Conservation (phyloP, 2,113 vertebrate species). For the Loxodonta africana region DNA sequence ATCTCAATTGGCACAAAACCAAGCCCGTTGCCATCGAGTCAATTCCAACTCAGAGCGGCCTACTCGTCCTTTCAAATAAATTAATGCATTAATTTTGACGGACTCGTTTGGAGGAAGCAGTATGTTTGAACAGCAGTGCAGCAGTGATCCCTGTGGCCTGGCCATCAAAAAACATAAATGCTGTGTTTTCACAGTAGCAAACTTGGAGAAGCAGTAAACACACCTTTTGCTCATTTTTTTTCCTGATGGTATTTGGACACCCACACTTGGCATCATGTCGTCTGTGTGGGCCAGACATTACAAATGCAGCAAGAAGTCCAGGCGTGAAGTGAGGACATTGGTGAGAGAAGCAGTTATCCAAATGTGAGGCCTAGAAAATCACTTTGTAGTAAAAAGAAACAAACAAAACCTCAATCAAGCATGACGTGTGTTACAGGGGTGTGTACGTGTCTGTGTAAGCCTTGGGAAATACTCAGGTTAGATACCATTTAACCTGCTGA, state of each 20-base stretch:
- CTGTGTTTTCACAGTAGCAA: background rate
- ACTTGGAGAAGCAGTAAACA: background rate
- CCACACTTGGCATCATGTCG: background rate
- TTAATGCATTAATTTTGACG: background rate
- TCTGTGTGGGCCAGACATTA: background rate
- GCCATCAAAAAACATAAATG: background rate
- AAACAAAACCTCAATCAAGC: background rate
- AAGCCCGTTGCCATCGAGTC: no score
- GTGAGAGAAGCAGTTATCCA: background rate
- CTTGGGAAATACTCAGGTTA: slow-evolving; percentile 8
- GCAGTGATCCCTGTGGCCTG: background rate
- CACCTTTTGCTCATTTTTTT: background rate
- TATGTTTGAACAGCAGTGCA: background rate
- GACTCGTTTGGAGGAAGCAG: background rate
- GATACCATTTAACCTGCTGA: slow-evolving; percentile 4
- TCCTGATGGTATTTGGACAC: background rate
- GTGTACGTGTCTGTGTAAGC: background rate
- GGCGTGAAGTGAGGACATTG: background rate
- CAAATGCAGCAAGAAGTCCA: background rate
- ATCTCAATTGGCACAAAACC: background rate
- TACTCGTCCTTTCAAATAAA: background rate
- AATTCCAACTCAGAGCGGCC: no score
- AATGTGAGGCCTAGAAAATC: background rate
- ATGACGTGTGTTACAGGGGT: background rate
- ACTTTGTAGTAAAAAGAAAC: background rate